These are phyloP conservation scores for Odontocerum albicorne DNA, from an alignment of 2,888 invertebrate species.

Conservation along the genomic window DNA sequence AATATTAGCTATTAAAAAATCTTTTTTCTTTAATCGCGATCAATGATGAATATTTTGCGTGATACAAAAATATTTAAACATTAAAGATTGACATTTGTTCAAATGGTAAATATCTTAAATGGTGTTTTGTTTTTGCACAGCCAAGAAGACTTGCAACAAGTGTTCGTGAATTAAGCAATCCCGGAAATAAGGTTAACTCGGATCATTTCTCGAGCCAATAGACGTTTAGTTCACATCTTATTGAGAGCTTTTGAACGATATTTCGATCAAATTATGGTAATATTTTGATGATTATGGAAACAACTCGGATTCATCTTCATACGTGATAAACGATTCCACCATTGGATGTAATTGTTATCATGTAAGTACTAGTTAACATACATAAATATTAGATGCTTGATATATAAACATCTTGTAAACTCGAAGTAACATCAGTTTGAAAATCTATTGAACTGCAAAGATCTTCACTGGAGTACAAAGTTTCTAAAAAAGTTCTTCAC, in stretches of 20 bases:
- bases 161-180: not conserved
- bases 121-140: no score
- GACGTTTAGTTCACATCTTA: not conserved
- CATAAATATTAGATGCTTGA: constrained; percentile 7
- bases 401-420: constrained; percentile 1
- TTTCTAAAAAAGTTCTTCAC: no score
- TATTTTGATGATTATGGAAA: not conserved
- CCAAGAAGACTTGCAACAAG: no score
- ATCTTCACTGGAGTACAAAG: no score
- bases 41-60: no score
- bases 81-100: no score
- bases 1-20: no score
- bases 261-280: not conserved
- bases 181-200: not conserved
- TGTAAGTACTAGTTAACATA: constrained; percentile 2
- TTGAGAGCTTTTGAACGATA: not conserved
- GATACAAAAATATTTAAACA: no score
- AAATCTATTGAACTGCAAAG: not conserved
- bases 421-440: constrained; percentile 1
- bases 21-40: no score
- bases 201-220: no score
- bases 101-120: no score
- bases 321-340: not conserved
- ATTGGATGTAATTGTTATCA: constrained; percentile 3
- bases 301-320: not conserved